Evolutionary conservation across 2,113 vertebrate species (phyloP), one percentile per base, ranked within the genome.

Genomic region (Elanoides forficatus): DNA sequence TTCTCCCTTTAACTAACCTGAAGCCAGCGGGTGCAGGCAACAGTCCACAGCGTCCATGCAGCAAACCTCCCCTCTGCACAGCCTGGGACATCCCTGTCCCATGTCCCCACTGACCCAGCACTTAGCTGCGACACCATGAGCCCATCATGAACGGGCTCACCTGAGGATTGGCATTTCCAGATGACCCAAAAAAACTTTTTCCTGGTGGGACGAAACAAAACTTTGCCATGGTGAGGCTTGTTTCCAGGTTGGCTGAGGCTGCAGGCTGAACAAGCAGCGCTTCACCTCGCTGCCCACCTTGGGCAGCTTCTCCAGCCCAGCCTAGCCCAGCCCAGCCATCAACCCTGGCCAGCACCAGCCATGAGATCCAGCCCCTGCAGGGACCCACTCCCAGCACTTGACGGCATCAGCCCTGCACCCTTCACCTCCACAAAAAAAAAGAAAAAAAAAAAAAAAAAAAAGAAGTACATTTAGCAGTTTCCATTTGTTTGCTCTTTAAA

Each of bases 401-500:
- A 9, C 7, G 3, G 32, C 53, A 88, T 43, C 38, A 4, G 38
- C 60, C 23, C 56, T 43, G 62, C 65, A 81, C 92, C 67, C 93
- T 91, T 86, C 76, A 71, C 88, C 83, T 1, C 0, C 47, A 13
- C 25, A 29, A 40, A 63, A 13, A 40, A 43, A n/a, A 36, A 38
- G 52, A 15, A 38, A 9, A 9, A 55, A 16, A 15, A 85, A 72
- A 68, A 25, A 42, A 65, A 14, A 42, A 45, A 40, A 55, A 16
- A 38, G 6, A 8, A 50, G 75, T 26, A 12, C 88, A 38, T 93
- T 86, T 65, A 81, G 94, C 81, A 97, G 70, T 92, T 95, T 79
- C 83, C 89, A 50, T 95, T 95, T 97, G 96, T 97, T 97, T 97
- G 96, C 96, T 97, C 97, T 96, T 94, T 85, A 96, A 97, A 95